Conservation (phyloP, 2,888 invertebrate species). For the Nyleta sp. region DNA sequence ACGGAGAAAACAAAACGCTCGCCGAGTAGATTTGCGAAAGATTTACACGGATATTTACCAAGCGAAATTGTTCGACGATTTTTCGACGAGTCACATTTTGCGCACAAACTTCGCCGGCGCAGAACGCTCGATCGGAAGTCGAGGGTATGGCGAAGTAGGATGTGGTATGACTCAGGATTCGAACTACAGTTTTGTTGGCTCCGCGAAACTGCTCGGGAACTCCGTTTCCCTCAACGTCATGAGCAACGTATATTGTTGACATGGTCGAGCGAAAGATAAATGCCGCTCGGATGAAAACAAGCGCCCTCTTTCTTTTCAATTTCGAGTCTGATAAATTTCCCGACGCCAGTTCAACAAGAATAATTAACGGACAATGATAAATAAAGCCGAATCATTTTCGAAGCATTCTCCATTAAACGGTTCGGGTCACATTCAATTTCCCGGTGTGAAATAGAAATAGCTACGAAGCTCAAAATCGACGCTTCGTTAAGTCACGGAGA, state of each 20-base stretch:
- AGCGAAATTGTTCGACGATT: slow-evolving; percentile 12
- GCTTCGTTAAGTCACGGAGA: no score
- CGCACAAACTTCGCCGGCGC: slow-evolving; percentile 11
- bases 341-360: slow-evolving; percentile 5
- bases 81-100: slow-evolving; percentile 2
- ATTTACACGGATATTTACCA: slow-evolving; percentile 14
- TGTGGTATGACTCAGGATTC: slow-evolving; percentile 42
- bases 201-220: slow-evolving; percentile 39
- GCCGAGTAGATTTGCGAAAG: not conserved
- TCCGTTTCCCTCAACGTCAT: slow-evolving; percentile 39
- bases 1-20: no score
- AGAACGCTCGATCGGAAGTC: slow-evolving; percentile 20
- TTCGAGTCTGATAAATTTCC: slow-evolving; percentile 29
- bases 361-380: not conserved
- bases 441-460: no score
- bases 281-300: slow-evolving; percentile 45
- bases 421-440: no score
- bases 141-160: slow-evolving; percentile 22
- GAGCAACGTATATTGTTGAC: slow-evolving; percentile 50
- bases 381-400: not conserved
- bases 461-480: no score
- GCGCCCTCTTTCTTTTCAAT: slow-evolving; percentile 35
- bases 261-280: slow-evolving; percentile 50
- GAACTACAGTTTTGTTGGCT: slow-evolving; percentile 57
- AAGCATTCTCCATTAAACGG: no score